phyloP scores from a whole-genome alignment of 2,797 vertebrate genomes.

The Lacerta bilineata region DNA sequence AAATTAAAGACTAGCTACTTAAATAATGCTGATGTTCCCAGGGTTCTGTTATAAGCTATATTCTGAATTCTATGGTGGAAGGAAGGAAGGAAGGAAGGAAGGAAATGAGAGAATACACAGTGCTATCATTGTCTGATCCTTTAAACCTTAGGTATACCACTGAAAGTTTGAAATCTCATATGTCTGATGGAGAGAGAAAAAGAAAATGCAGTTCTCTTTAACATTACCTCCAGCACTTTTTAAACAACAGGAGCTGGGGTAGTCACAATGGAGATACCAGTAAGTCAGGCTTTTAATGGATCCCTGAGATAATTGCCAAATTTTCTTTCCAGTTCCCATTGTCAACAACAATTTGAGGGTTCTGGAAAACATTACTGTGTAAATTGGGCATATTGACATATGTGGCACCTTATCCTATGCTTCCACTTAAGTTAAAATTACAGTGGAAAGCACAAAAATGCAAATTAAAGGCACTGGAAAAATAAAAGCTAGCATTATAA shows the following conservation, averaged over 20 bases:
- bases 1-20: background rate
- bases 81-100: background rate
- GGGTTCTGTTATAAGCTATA: too few relatives aligned
- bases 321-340: slow-evolving; percentile 30
- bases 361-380: slow-evolving; percentile 43
- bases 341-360: slow-evolving; percentile 20
- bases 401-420: slow-evolving; percentile 48
- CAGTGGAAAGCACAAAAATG: slow-evolving; percentile 64
- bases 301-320: slow-evolving; percentile 1
- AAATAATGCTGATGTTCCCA: background rate
- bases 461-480: slow-evolving; percentile 58
- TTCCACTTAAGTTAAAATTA: slow-evolving; percentile 66
- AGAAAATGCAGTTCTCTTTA: background rate
- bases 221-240: slow-evolving; percentile 8
- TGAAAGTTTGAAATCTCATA: background rate
- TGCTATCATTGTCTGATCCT: background rate
- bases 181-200: background rate
- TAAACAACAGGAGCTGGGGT: background rate
- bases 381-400: slow-evolving; percentile 67
- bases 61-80: background rate
- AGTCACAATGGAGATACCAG: background rate
- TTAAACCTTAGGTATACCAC: background rate
- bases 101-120: too few relatives aligned
- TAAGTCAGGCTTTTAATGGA: slow-evolving; percentile 3
- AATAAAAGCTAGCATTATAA: slow-evolving; percentile 48